Base-by-base conservation (phyloP, 2,797 vertebrate species). In the Fratercula arctica region DNA sequence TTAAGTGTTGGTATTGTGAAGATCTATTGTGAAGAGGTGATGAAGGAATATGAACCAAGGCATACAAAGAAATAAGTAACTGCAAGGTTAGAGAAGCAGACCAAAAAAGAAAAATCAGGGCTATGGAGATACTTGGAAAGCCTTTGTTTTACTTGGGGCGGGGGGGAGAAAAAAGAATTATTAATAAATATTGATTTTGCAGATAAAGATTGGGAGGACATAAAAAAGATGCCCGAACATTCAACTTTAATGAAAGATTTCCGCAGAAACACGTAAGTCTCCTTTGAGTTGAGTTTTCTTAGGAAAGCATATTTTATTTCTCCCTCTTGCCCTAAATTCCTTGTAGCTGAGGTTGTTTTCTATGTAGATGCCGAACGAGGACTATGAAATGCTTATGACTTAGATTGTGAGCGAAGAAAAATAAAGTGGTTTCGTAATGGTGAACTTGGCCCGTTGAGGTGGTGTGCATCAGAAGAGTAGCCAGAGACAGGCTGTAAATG, bases 191-290 rank as follows among this genome's bases (percentile, higher is more conserved):
- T 96, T 96, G 85, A 87, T 97, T 95, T 98, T 92, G 96, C 98
- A 99, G 99, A 99, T 98, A 99, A 99, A 98, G 99, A 99, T 98
- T 99, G 99, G 99, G 99, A 99, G 98, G 99, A 99, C 98, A 99
- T 99, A 96, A 99, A 99, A 98, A 99, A 99, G 98, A 99, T 99
- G 99, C 99, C 99, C 2, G 99, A 99, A 97, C 99, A 99, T 98
- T 99, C 99, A 85, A 99, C 99, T 8, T 98, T 99, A 98, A 99
- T 99, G 99, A 99, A 99, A 98, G 99, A 99, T 98, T 99, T 99
- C 96, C 99, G 99, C 95, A 99, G 99, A 98, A 99, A 99, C 98
- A 99, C 99, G 99, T 99, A 98, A 99, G 99, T 99, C 93, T 93
- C 77, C 53, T 39, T 83, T 41, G 54, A 75, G 10, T 14, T 75